phyloP scores from a whole-genome alignment of 2,113 vertebrate genomes.

The Bostrychus sinensis region DNA sequence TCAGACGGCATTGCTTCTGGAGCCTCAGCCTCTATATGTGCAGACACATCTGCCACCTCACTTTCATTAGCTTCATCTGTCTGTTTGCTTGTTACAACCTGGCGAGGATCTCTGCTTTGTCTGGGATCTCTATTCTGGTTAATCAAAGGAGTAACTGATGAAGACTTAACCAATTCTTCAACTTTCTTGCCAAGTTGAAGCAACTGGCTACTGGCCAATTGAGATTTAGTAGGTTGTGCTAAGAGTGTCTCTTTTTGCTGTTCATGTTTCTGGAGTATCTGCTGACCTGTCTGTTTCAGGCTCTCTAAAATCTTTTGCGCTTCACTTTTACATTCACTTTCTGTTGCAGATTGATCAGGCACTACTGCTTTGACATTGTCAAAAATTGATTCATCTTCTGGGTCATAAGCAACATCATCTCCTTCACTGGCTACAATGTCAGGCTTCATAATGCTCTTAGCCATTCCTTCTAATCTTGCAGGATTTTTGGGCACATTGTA shows the following conservation, averaged over 20 bases:
- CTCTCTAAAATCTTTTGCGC: slow-evolving; percentile 89
- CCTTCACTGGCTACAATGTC: slow-evolving; percentile 50
- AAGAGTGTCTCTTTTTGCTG: slow-evolving; percentile 84
- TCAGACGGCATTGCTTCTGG: slow-evolving; percentile 30
- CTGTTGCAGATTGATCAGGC: slow-evolving; percentile 74
- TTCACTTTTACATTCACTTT: slow-evolving; percentile 64
- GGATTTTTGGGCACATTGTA: slow-evolving; percentile 73
- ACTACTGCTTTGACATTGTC: slow-evolving; percentile 88
- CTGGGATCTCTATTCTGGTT: slow-evolving; percentile 84
- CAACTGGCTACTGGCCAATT: slow-evolving; percentile 80
- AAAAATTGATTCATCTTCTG: slow-evolving; percentile 95
- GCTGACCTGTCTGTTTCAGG: slow-evolving; percentile 90
- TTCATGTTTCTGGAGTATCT: slow-evolving; percentile 86
- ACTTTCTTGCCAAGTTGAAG: slow-evolving; percentile 83
- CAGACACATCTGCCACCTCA: slow-evolving; percentile 41
- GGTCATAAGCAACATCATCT: slow-evolving; percentile 95
- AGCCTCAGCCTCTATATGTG: slow-evolving; percentile 20
- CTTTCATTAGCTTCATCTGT: slow-evolving; percentile 71
- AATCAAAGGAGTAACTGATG: slow-evolving; percentile 71
- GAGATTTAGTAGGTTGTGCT: slow-evolving; percentile 83
- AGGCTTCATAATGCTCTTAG: slow-evolving; percentile 55
- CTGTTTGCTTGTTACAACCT: slow-evolving; percentile 65
- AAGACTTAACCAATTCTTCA: slow-evolving; percentile 74
- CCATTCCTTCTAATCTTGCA: slow-evolving; percentile 61
- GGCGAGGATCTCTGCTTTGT: slow-evolving; percentile 89